Evolutionary conservation across 2,888 invertebrate species (phyloP).

Genomic region (Campoplex capitator): DNA sequence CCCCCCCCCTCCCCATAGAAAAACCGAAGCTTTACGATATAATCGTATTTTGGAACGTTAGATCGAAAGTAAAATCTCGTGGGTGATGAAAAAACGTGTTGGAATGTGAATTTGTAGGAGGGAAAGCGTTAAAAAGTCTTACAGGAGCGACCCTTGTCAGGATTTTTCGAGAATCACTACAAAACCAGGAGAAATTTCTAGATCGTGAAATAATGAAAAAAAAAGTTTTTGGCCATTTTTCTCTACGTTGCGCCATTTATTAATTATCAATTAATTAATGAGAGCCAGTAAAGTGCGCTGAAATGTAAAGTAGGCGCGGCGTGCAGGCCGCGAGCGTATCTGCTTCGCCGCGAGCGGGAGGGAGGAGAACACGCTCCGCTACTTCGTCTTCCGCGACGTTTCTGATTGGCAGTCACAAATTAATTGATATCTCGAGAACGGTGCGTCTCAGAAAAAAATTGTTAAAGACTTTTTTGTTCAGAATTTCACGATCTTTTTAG

Average conservation of each 20-base stretch:
- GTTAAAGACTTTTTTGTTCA: neutral
- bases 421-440: neutral
- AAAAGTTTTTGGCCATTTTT: neutral
- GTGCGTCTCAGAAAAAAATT: neutral
- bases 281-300: neutral
- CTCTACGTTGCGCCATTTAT: neutral
- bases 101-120: slow-evolving; percentile 6
- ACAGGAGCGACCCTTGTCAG: neutral
- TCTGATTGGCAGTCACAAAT: neutral
- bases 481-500: neutral
- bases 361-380: neutral
- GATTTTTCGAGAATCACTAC: neutral
- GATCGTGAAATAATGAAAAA: neutral
- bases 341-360: neutral
- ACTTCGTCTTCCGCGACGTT: neutral
- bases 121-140: slow-evolving; percentile 6
- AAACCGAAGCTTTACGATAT: slow-evolving; percentile 41
- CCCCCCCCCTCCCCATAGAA: neutral
- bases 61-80: slow-evolving; percentile 28
- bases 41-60: slow-evolving; percentile 34
- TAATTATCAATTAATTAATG: neutral
- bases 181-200: neutral
- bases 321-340: too few species aligned
- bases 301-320: neutral
- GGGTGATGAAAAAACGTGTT: slow-evolving; percentile 23